A percentile compares a stretch with the other conserved stretches of the same genome.
Evolutionary conservation across 2,888 invertebrate genomes (phyloP).

Genomic region (Acrobeloides nanus): DNA sequence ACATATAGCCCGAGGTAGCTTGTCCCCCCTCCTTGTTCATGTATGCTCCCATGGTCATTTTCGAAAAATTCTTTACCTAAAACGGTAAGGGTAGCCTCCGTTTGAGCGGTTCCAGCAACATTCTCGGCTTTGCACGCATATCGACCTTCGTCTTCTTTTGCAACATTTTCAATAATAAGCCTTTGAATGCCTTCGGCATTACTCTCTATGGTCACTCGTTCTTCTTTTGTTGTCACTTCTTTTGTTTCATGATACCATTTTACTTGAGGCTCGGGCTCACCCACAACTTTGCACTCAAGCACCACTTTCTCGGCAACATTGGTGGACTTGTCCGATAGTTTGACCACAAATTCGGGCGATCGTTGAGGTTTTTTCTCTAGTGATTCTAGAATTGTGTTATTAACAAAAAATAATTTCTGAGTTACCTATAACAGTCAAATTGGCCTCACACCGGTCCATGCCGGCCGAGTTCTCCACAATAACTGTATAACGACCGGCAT

Average conservation of each 20-base stretch:
- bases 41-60: too few species aligned
- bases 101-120: conserved; percentile 39
- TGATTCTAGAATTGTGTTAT: conserved; percentile 26
- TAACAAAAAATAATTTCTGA: too few species aligned
- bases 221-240: conserved; percentile 52
- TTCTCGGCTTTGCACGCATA: conserved; percentile 49
- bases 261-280: conserved; percentile 39
- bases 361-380: conserved; percentile 33
- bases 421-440: conserved; percentile 32
- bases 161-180: conserved; percentile 38
- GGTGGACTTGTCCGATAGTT: conserved; percentile 38
- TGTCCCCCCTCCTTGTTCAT: too few species aligned
- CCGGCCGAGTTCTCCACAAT: conserved; percentile 51
- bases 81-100: conserved; percentile 37
- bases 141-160: conserved; percentile 31
- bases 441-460: conserved; percentile 47
- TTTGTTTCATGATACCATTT: conserved; percentile 72
- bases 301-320: conserved; percentile 59
- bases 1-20: too few species aligned
- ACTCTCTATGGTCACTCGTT: conserved; percentile 23
- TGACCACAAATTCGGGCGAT: conserved; percentile 42
- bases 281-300: conserved; percentile 56
- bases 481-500: conserved; percentile 49
- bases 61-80: too few species aligned
- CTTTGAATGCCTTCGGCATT: conserved; percentile 37